phyloP scores from a whole-genome alignment of 2,888 invertebrate species.

The Fragum whitleyi region DNA sequence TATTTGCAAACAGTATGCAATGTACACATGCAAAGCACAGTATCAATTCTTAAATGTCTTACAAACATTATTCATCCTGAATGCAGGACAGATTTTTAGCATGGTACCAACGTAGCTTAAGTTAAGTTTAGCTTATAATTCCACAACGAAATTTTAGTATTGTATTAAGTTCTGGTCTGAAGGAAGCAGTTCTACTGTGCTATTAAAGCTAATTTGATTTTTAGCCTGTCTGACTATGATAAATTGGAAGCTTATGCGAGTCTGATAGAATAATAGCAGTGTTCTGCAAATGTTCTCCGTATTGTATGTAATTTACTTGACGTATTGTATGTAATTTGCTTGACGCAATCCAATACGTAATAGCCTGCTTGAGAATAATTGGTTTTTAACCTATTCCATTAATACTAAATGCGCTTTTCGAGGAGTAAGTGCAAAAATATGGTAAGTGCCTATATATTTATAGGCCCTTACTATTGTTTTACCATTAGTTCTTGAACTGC shows the following conservation, averaged over 20 bases:
- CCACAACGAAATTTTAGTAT: no score
- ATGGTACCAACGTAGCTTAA: no score
- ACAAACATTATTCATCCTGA: no score
- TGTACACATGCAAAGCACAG: no score
- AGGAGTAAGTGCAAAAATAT: no score
- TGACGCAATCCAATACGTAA: background rate
- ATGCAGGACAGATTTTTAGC: no score
- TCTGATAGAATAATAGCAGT: constrained; percentile 16
- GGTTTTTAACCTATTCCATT: constrained; percentile 9
- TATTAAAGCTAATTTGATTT: background rate
- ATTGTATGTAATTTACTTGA: constrained; percentile 4
- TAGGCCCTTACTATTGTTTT: no score
- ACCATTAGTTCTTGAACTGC: no score
- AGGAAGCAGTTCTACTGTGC: background rate
- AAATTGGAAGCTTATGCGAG: constrained; percentile 6
- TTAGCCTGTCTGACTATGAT: constrained; percentile 10
- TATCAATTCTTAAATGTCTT: no score
- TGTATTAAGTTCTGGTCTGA: background rate
- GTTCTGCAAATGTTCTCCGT: background rate
- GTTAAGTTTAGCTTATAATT: no score
- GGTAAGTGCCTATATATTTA: no score
- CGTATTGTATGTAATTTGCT: background rate
- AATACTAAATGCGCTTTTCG: constrained; percentile 2
- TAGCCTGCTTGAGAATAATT: background rate
- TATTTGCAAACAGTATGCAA: no score